Evolutionary conservation across 1,140 invertebrate species (phyloP), one percentile per base, ranked within the genome.

Genomic region (Calliopsis andreniformis): DNA sequence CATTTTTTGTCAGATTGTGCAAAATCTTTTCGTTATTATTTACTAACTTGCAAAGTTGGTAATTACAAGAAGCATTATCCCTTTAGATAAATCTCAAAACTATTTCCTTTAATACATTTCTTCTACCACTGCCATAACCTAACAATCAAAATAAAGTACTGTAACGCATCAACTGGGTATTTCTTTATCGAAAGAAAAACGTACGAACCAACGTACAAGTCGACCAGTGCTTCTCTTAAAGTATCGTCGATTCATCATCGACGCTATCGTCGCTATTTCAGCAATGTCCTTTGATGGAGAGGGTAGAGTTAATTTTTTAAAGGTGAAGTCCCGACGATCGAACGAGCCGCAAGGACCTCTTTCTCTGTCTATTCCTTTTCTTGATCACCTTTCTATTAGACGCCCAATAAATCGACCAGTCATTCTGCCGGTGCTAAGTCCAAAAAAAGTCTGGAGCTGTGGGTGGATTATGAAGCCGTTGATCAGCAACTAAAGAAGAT

Each of bases 401-500:
- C 45, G 43, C 30, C 56, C 77, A 55, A 83, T 83, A 83, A 83
- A 83, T 83, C 76, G 80, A 70, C 80, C 32, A 76, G 80, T 83
- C 82, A 71, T 83, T 61, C 76, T 23, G 30, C 63, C 58, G 61
- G 28, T 59, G 66, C 55, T 53, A 83, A 79, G 58, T 83, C 68
- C 67, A 64, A 81, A 81, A n/a, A 61, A 71, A 80, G 43, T 56
- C n/a, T 39, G n/a, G 12, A 32, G 35, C 55, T 67, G 56, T 78
- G 79, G 63, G 51, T 30, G 76, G 79, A 83, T 83, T 83, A 82
- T 82, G 81, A 83, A 83, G 79, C 79, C 66, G 78, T 83, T 76
- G 82, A 82, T 83, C 76, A 82, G 61, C 63, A 79, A 83, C 76
- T 82, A 83, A 82, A 58, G 75, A 79, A 82, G 82, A 83, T 83